A percentile compares a stretch with the other conserved stretches of the same genome.
These are phyloP conservation scores for Lucifuga dentata DNA, from an alignment of 2,113 vertebrate genomes.

Conservation along the genomic window DNA sequence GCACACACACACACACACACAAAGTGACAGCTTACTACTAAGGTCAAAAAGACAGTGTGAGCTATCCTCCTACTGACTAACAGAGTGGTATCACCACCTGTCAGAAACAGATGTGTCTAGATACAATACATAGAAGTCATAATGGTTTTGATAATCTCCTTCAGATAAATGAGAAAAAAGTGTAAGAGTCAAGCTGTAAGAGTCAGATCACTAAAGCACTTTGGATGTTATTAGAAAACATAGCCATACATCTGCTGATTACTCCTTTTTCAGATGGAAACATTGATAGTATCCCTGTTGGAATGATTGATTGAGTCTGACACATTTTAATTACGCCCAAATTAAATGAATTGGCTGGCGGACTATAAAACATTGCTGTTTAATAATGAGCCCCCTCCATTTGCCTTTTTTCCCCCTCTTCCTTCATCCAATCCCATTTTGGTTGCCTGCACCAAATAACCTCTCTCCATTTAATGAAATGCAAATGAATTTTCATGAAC, in stretches of 20 bases:
- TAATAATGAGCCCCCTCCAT: constrained; percentile 78
- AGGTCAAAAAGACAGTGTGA: constrained; percentile 66
- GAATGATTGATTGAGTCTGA: constrained; percentile 82
- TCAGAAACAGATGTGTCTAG: constrained; percentile 50
- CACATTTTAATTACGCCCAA: constrained; percentile 82
- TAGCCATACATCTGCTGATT: constrained; percentile 64
- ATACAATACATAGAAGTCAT: constrained; percentile 31
- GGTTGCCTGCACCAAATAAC: constrained; percentile 77
- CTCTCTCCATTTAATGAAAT: constrained; percentile 83
- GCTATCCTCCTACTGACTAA: constrained; percentile 54
- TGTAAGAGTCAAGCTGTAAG: constrained; percentile 58
- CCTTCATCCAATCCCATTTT: constrained; percentile 79
- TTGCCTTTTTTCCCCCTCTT: constrained; percentile 49
- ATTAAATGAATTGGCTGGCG: constrained; percentile 82
- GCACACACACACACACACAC: constrained; percentile 49
- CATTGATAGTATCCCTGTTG: constrained; percentile 76
- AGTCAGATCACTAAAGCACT: constrained; percentile 56
- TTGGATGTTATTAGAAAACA: constrained; percentile 73
- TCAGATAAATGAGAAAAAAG: constrained; percentile 44
- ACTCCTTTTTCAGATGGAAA: constrained; percentile 73
- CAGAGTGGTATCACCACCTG: constrained; percentile 62
- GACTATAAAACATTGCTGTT: constrained; percentile 83
- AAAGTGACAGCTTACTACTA: constrained; percentile 52
- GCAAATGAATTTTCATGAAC: constrained; percentile 85
- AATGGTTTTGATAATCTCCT: constrained; percentile 50